Evolutionary conservation across 2,888 invertebrate genomes (phyloP).

Genomic region (Drosophila neonasuta): DNA sequence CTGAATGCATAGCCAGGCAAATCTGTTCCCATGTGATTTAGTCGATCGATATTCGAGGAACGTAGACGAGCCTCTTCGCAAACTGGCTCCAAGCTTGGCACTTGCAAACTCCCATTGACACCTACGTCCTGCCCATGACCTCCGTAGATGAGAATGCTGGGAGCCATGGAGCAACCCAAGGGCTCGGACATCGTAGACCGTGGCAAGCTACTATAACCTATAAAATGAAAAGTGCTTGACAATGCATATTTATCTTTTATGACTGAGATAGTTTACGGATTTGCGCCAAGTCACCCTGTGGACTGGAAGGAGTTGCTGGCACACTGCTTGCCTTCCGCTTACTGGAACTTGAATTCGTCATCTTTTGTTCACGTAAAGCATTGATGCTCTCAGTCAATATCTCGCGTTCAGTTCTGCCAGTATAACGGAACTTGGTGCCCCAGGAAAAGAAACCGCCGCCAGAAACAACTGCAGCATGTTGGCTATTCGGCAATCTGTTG

Average conservation of each 20-base stretch:
- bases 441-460: constrained; percentile 96
- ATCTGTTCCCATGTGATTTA: constrained; percentile 65
- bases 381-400: constrained; percentile 91
- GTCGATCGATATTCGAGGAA: constrained; percentile 77
- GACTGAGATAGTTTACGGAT: constrained; percentile 80
- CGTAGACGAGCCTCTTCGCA: constrained; percentile 85
- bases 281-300: constrained; percentile 84
- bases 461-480: constrained; percentile 93
- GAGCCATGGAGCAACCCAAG: constrained; percentile 82
- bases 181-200: constrained; percentile 92
- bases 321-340: constrained; percentile 92
- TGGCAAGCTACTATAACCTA: constrained; percentile 93
- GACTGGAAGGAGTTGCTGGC: constrained; percentile 93
- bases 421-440: constrained; percentile 96
- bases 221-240: not conserved
- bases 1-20: constrained; percentile 86
- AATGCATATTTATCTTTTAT: not conserved
- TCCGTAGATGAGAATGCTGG: constrained; percentile 83
- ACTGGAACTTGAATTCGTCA: constrained; percentile 84
- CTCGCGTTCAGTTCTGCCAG: constrained; percentile 95
- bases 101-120: constrained; percentile 66
- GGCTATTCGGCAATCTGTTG: constrained; percentile 90
- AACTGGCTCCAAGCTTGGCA: constrained; percentile 85
- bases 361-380: constrained; percentile 85
- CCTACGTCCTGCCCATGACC: constrained; percentile 77